Percentiles rank a stretch among this genome's conserved stretches.
These are phyloP conservation scores for Drosophila neutralis DNA, from an alignment of 2,888 invertebrate species.

Conservation along the genomic window DNA sequence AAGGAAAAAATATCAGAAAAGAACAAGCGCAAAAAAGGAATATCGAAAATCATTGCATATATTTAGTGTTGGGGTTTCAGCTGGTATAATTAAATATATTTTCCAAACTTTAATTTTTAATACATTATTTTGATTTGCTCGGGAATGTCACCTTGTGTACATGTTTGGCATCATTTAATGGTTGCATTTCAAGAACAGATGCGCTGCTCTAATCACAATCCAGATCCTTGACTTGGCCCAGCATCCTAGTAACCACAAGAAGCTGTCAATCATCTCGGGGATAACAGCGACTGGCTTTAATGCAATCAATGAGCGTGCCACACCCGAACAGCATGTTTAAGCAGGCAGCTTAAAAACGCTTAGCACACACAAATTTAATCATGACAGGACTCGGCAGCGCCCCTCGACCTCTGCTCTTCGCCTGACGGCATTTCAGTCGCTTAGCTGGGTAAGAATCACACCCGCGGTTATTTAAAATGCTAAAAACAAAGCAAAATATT, in stretches of 20 bases:
- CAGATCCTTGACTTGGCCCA: slow-evolving; percentile 28
- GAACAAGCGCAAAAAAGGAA: neutral
- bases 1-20: neutral
- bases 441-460: slow-evolving; percentile 63
- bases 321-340: slow-evolving; percentile 69
- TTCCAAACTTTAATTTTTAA: neutral
- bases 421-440: slow-evolving; percentile 38
- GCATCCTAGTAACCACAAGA: slow-evolving; percentile 62
- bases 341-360: slow-evolving; percentile 68
- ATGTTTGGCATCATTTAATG: slow-evolving; percentile 4
- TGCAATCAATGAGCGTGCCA: slow-evolving; percentile 56
- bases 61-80: neutral
- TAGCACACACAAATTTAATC: slow-evolving; percentile 72
- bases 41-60: neutral
- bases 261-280: slow-evolving; percentile 51
- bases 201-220: slow-evolving; percentile 10
- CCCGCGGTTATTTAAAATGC: slow-evolving; percentile 82
- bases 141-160: neutral
- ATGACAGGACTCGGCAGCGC: slow-evolving; percentile 43
- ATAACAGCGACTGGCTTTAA: slow-evolving; percentile 48
- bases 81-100: neutral
- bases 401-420: slow-evolving; percentile 1
- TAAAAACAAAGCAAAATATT: slow-evolving; percentile 72
- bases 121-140: neutral
- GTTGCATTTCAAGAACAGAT: slow-evolving; percentile 43